Evolutionary conservation across 2,888 invertebrate species (phyloP).

Genomic region (Drosophila flavopinicola): DNA sequence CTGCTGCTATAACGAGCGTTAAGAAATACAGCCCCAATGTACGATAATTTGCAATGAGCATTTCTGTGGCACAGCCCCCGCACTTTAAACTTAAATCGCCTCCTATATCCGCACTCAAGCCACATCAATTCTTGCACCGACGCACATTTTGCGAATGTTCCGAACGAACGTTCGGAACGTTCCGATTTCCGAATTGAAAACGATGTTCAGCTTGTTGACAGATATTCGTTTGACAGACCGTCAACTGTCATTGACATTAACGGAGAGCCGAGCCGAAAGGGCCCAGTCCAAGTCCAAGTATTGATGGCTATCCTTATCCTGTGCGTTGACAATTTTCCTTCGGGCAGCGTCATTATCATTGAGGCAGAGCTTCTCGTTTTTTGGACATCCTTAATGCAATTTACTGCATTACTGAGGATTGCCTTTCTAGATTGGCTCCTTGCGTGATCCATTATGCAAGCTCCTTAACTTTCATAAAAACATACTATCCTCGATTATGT

Average conservation of each 20-base stretch:
- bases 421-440: conserved; percentile 6
- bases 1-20: conserved; percentile 65
- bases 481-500: background rate
- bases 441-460: conserved; percentile 36
- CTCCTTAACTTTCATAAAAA: conserved; percentile 27
- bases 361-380: conserved; percentile 8
- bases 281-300: conserved; percentile 19
- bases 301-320: conserved; percentile 23
- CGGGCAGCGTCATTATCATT: conserved; percentile 40
- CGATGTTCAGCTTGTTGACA: conserved; percentile 76
- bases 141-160: conserved; percentile 59
- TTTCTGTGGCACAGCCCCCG: conserved; percentile 40
- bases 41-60: conserved; percentile 75
- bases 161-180: too few relatives aligned
- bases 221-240: conserved; percentile 79
- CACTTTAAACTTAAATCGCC: conserved; percentile 48
- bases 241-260: conserved; percentile 70
- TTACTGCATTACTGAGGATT: conserved; percentile 36
- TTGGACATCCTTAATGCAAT: conserved; percentile 48
- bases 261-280: conserved; percentile 41
- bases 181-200: too few relatives aligned
- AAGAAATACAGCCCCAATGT: conserved; percentile 67
- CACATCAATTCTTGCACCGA: conserved; percentile 61
- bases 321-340: conserved; percentile 31
- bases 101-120: conserved; percentile 19